These are phyloP conservation scores for Lepidonotus clava DNA, from an alignment of 2,888 invertebrate genomes.

Conservation along the genomic window DNA sequence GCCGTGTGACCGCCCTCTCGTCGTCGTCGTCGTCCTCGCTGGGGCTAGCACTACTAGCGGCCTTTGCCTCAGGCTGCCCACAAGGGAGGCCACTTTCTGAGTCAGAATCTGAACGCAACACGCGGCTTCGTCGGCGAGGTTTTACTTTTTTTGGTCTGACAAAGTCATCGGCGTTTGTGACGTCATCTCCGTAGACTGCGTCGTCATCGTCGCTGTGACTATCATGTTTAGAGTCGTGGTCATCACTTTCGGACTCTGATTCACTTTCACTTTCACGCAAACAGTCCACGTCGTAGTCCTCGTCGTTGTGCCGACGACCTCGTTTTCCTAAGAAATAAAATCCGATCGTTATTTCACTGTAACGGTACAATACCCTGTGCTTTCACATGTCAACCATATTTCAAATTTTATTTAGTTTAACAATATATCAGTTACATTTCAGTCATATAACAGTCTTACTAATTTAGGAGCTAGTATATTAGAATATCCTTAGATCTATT, in stretches of 20 bases:
- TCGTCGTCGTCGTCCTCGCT: too few relatives aligned
- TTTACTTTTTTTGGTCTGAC: neutral
- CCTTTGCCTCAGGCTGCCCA: neutral
- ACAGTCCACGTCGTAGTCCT: neutral
- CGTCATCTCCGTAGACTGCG: neutral
- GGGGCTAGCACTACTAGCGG: too few relatives aligned
- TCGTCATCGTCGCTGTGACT: neutral
- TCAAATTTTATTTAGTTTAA: too few relatives aligned
- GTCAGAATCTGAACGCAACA: neutral
- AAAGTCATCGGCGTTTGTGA: neutral
- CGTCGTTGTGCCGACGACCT: neutral
- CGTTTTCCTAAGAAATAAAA: neutral
- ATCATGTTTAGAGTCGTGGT: conserved; percentile 31
- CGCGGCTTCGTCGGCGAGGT: neutral
- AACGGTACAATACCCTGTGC: neutral
- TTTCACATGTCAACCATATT: too few relatives aligned
- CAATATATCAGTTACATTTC: too few relatives aligned
- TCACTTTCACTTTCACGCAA: neutral
- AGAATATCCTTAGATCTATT: too few relatives aligned
- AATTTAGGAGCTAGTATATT: too few relatives aligned
- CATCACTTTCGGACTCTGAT: neutral
- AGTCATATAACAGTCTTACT: too few relatives aligned
- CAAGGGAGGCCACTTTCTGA: neutral
- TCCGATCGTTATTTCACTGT: too few relatives aligned
- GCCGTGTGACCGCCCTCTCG: neutral